Percentiles rank a stretch among this genome's conserved stretches.
phyloP scores from a whole-genome alignment of 2,113 vertebrate genomes.

The Seriola quinqueradiata region DNA sequence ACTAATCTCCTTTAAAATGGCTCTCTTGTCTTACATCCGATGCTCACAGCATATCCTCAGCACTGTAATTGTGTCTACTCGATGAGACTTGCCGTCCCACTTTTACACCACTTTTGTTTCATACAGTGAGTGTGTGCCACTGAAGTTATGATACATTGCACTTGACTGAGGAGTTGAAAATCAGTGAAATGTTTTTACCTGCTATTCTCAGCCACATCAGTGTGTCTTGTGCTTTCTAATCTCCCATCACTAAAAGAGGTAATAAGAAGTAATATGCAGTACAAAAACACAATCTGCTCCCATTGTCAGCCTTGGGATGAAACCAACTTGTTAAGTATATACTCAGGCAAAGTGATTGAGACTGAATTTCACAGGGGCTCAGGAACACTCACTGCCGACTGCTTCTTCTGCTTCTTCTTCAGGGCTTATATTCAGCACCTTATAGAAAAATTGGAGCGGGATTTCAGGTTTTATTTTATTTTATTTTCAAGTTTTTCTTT shows the following conservation, averaged over 20 bases:
- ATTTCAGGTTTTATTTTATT: constrained; percentile 59
- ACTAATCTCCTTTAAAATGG: constrained; percentile 84
- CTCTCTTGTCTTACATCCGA: constrained; percentile 79
- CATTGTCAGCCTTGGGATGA: constrained; percentile 54
- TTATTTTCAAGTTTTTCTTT: constrained; percentile 46
- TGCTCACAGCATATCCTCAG: constrained; percentile 67
- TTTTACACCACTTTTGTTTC: constrained; percentile 73
- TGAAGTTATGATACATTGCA: constrained; percentile 66
- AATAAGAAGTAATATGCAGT: constrained; percentile 71
- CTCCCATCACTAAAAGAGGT: constrained; percentile 60
- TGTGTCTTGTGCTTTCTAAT: constrained; percentile 70
- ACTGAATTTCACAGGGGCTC: constrained; percentile 46
- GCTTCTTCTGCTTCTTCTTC: constrained; percentile 40
- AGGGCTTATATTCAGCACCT: constrained; percentile 33
- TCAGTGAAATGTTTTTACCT: constrained; percentile 69
- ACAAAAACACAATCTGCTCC: constrained; percentile 57
- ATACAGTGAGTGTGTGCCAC: constrained; percentile 47
- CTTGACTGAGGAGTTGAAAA: constrained; percentile 71
- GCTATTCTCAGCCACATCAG: constrained; percentile 69
- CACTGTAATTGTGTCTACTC: constrained; percentile 78
- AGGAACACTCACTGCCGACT: constrained; percentile 51
- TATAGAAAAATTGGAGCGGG: constrained; percentile 15
- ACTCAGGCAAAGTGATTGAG: constrained; percentile 54
- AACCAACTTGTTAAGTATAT: constrained; percentile 57
- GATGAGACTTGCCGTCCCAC: constrained; percentile 70